Conservation (phyloP, 1,140 invertebrate species). For the Drosophila mayri region DNA sequence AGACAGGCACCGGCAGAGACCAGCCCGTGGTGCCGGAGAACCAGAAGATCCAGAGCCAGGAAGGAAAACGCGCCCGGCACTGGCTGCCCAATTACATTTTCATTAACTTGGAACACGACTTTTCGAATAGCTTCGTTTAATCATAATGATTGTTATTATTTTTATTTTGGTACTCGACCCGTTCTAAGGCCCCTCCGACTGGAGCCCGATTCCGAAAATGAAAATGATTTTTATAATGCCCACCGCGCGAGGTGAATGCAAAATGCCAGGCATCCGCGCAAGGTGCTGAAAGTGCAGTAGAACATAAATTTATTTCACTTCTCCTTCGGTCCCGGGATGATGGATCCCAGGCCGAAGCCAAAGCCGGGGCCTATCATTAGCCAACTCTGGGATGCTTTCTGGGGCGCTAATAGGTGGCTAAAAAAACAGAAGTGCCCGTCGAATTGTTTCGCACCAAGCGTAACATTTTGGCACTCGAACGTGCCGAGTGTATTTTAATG, state of each 20-base stretch:
- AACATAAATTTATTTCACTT: constrained; percentile 67
- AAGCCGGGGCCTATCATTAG: constrained; percentile 49
- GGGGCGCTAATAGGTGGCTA: constrained; percentile 33
- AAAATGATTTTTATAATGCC: constrained; percentile 49
- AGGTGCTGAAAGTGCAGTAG: constrained; percentile 67
- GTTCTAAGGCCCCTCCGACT: constrained; percentile 53
- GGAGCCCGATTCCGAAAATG: constrained; percentile 3
- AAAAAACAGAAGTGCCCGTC: constrained; percentile 37
- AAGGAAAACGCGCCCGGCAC: constrained; percentile 49
- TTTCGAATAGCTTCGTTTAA: constrained; percentile 82
- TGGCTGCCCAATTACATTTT: constrained; percentile 84
- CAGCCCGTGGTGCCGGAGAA: constrained; percentile 5
- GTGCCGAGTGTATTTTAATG: constrained; percentile 21
- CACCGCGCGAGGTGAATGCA: constrained; percentile 46
- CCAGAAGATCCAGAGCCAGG: constrained; percentile 28
- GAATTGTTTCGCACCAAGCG: constrained; percentile 67
- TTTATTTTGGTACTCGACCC: constrained; percentile 44
- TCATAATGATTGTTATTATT: constrained; percentile 84
- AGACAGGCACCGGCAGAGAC: constrained; percentile 34
- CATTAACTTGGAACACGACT: constrained; percentile 84
- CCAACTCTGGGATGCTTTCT: constrained; percentile 37
- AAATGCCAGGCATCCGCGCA: constrained; percentile 40
- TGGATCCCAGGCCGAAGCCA: constrained; percentile 27
- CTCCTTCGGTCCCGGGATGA: constrained; percentile 23
- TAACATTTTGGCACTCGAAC: constrained; percentile 65